Evolutionary conservation across 2,888 invertebrate genomes (phyloP).

Genomic region (Abrostola tripartita): DNA sequence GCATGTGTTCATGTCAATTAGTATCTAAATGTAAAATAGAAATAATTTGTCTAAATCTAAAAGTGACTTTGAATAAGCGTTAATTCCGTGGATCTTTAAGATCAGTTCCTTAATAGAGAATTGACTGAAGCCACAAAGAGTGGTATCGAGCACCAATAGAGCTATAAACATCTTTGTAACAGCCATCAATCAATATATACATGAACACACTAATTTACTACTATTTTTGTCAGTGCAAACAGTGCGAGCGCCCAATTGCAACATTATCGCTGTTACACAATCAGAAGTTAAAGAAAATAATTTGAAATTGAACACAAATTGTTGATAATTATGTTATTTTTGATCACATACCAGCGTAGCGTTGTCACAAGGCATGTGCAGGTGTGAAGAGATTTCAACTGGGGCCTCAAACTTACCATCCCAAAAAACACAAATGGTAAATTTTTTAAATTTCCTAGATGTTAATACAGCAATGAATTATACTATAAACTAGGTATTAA

Average conservation of each 20-base stretch:
- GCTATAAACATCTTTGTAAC: slow-evolving; percentile 27
- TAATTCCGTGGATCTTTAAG: slow-evolving; percentile 38
- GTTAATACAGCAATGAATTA: slow-evolving; percentile 30
- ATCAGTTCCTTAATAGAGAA: slow-evolving; percentile 30
- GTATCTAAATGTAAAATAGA: slow-evolving; percentile 11
- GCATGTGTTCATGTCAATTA: slow-evolving; percentile 19
- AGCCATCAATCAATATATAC: slow-evolving; percentile 18
- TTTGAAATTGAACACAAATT: background rate
- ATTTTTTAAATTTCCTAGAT: slow-evolving; percentile 31
- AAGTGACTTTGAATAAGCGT: slow-evolving; percentile 23
- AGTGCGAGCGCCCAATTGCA: background rate
- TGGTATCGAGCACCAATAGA: slow-evolving; percentile 32
- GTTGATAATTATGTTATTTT: slow-evolving; percentile 2
- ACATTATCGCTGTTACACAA: slow-evolving; percentile 16
- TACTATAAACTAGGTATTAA: slow-evolving; percentile 50
- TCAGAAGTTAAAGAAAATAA: slow-evolving; percentile 8
- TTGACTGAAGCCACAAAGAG: slow-evolving; percentile 21
- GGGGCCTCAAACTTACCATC: slow-evolving; percentile 10
- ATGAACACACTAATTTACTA: slow-evolving; percentile 30
- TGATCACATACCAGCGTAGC: slow-evolving; percentile 22
- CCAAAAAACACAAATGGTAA: slow-evolving; percentile 17
- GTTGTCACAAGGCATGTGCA: slow-evolving; percentile 1
- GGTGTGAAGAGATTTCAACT: slow-evolving; percentile 1
- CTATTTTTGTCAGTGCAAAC: slow-evolving; percentile 7
- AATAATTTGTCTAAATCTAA: slow-evolving; percentile 8